Conservation (phyloP, 2,888 invertebrate genomes). For the Eueremaeus valkanovi region DNA sequence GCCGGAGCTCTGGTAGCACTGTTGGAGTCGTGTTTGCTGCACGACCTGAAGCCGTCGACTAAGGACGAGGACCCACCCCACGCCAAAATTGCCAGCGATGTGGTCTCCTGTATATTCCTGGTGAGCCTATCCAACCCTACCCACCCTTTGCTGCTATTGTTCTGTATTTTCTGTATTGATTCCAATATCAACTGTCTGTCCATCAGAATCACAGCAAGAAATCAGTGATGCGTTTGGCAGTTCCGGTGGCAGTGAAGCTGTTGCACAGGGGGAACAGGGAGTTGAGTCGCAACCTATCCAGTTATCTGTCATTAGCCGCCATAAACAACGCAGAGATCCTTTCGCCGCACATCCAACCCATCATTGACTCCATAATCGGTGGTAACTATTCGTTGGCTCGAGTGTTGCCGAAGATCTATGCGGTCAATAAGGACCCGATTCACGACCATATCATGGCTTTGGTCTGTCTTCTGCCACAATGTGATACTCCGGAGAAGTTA, state of each 20-base stretch:
- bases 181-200: too few relatives aligned
- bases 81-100: constrained; percentile 91
- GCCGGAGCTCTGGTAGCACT: constrained; percentile 75
- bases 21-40: constrained; percentile 79
- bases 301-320: constrained; percentile 85
- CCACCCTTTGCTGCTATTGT: too few relatives aligned
- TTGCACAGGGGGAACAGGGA: constrained; percentile 84
- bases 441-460: constrained; percentile 78
- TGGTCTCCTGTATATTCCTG: constrained; percentile 89
- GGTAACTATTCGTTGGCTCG: constrained; percentile 82
- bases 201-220: constrained; percentile 67
- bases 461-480: constrained; percentile 68
- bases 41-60: constrained; percentile 73
- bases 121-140: too few relatives aligned
- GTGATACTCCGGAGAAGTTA: constrained; percentile 78
- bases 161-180: too few relatives aligned
- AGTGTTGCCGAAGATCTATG: constrained; percentile 83
- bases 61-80: constrained; percentile 85
- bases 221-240: constrained; percentile 72
- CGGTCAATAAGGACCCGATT: constrained; percentile 77
- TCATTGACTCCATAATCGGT: constrained; percentile 82
- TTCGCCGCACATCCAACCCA: constrained; percentile 79
- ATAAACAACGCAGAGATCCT: constrained; percentile 81
- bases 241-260: constrained; percentile 87
- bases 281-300: constrained; percentile 80